Evolutionary conservation across 2,797 vertebrate genomes (phyloP).

Genomic region (Streptopelia turtur): DNA sequence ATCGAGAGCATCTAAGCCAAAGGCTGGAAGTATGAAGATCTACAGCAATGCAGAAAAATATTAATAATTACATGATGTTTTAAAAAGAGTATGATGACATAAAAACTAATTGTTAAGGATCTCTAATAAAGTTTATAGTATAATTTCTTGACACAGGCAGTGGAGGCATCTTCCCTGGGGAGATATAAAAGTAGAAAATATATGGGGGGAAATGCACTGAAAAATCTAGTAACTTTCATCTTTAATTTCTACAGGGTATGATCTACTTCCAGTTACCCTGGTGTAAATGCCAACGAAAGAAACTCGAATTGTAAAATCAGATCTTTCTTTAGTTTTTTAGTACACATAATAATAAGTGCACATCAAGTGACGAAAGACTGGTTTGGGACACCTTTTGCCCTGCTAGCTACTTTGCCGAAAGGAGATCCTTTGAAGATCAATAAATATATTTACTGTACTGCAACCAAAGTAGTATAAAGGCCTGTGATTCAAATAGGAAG

Average conservation of each 20-base stretch:
- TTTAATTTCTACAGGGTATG: constrained; percentile 29
- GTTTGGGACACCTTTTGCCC: background rate
- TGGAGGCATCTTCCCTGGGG: background rate
- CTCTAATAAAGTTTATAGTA: background rate
- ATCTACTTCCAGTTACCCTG: constrained; percentile 16
- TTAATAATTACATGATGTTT: background rate
- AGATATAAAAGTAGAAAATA: constrained; percentile 24
- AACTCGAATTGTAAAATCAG: constrained; percentile 31
- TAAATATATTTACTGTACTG: background rate
- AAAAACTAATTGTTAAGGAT: background rate
- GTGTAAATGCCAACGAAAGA: constrained; percentile 11
- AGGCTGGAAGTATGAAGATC: background rate
- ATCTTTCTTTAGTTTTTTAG: background rate
- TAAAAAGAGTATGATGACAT: background rate
- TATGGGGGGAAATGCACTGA: background rate
- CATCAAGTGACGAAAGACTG: background rate
- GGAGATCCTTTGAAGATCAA: background rate
- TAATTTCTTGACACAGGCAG: background rate
- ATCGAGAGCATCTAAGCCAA: background rate
- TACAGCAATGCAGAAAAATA: background rate
- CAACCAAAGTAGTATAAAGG: background rate
- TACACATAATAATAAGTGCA: background rate
- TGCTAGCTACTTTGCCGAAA: background rate
- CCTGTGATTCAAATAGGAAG: background rate
- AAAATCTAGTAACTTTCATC: constrained; percentile 30